Percentiles rank a stretch among this genome's conserved stretches.
These are phyloP conservation scores for Rhingia rostrata DNA, from an alignment of 2,888 invertebrate species.

Conservation along the genomic window DNA sequence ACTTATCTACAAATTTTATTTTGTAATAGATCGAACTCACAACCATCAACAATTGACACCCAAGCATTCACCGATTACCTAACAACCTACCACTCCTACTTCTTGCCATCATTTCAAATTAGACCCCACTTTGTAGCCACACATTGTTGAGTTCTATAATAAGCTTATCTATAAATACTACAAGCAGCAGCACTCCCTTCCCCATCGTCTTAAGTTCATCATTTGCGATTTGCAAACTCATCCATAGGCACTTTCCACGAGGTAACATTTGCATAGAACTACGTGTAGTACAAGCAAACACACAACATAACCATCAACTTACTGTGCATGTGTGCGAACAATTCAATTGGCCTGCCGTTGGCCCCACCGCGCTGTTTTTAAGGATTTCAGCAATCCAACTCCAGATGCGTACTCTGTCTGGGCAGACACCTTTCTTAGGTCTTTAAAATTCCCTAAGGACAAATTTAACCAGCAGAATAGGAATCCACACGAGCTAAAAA, in stretches of 20 bases:
- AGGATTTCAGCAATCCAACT: constrained; percentile 21
- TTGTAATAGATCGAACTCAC: neutral
- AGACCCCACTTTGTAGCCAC: constrained; percentile 3
- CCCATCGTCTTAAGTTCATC: constrained; percentile 26
- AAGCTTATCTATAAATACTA: neutral
- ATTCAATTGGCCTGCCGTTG: constrained; percentile 25
- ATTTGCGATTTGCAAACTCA: constrained; percentile 20
- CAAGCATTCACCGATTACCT: neutral
- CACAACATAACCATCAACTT: neutral
- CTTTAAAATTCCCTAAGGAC: constrained; percentile 64
- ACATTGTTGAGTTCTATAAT: constrained; percentile 27
- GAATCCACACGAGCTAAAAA: neutral
- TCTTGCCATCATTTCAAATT: constrained; percentile 1
- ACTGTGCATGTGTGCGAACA: constrained; percentile 30
- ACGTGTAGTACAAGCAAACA: constrained; percentile 47
- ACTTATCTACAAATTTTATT: no score
- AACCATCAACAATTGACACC: neutral
- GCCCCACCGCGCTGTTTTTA: neutral
- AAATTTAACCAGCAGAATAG: constrained; percentile 30
- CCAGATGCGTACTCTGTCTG: constrained; percentile 40
- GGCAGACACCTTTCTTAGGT: constrained; percentile 49
- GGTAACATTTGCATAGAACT: constrained; percentile 48
- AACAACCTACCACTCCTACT: constrained; percentile 4
- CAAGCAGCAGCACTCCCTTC: constrained; percentile 7
- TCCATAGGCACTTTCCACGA: constrained; percentile 46